These are phyloP conservation scores for Dynastes grantii DNA, from an alignment of 2,888 invertebrate genomes.

Conservation along the genomic window DNA sequence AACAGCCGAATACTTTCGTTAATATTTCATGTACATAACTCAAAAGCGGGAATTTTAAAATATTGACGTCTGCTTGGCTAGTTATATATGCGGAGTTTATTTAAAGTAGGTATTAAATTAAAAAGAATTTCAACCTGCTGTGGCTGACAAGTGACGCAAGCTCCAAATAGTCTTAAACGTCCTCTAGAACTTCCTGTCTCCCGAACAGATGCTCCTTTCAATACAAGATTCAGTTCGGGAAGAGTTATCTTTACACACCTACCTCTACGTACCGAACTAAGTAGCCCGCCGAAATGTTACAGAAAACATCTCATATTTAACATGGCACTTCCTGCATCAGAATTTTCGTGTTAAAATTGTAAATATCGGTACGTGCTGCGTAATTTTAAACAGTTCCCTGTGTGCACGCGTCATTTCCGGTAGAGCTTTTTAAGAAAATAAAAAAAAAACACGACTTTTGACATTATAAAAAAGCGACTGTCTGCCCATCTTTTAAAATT, in stretches of 20 bases:
- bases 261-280: neutral
- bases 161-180: constrained; percentile 24
- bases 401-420: constrained; percentile 27
- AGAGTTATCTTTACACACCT: constrained; percentile 43
- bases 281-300: constrained; percentile 20
- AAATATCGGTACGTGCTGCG: constrained; percentile 23
- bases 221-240: constrained; percentile 7
- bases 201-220: constrained; percentile 36
- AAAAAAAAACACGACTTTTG: too few relatives aligned
- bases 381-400: constrained; percentile 34
- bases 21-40: constrained; percentile 11
- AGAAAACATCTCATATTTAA: constrained; percentile 41
- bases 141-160: constrained; percentile 36
- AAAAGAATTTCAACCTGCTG: constrained; percentile 39
- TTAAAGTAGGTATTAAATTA: constrained; percentile 29
- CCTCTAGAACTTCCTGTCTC: constrained; percentile 42
- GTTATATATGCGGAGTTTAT: constrained; percentile 1
- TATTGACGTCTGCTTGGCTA: constrained; percentile 9
- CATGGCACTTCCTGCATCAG: constrained; percentile 27
- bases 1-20: neutral
- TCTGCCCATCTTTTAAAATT: neutral
- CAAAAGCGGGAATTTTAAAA: constrained; percentile 8
- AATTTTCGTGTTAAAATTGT: constrained; percentile 37
- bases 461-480: neutral
- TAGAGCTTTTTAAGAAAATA: constrained; percentile 3